Evolutionary conservation across 2,888 invertebrate genomes (phyloP), one percentile per base, ranked within the genome.

Genomic region (Coecobrya sp.): DNA sequence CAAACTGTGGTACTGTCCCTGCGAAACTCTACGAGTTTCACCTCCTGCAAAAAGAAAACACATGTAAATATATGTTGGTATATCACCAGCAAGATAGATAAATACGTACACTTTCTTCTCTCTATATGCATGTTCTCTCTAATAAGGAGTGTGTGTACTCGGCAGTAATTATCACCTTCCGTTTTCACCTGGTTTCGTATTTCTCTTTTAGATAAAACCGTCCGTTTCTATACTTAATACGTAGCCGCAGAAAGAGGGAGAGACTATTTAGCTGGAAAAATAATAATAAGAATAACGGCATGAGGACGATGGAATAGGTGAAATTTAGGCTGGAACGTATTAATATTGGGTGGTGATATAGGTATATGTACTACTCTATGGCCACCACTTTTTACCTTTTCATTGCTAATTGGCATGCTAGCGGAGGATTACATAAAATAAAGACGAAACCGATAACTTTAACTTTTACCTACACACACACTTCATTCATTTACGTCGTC

Each of bases 1-100:
- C 96, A 96, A 59, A 96, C 96, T 16, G 96, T 96, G 27, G 96
- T 96, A 89, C 96, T 96, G 95, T 96, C 96, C 93, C 96, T 96
- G 94, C 96, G 96, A 95, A 96, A 96, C 94, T 96, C 96, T 85
- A 97, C 96, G 76, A 97, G 95, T 94, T 96, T 96, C 94, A 96
- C 95, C 85, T 95, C 96, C 95, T 96, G 95, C 19, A 91, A 86
- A n/a, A 86, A 70, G 22, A 55, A 59, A 62, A 85, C 22, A 85
- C 27, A 65, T 27, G 25, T 25, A 19, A 1, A 85, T n/a, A 7
- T 27, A 65, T 65, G 2, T 25, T 65, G 27, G 25, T 3, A 59
- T 59, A 2, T 27, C 0, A 65, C 0, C 0, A 10, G n/a, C 7
- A 59, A 1, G 22, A 45, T 45, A 62, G 19, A 11, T n/a, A 73